Conservation (phyloP, 2,797 vertebrate genomes). For the Lemur catta region DNA sequence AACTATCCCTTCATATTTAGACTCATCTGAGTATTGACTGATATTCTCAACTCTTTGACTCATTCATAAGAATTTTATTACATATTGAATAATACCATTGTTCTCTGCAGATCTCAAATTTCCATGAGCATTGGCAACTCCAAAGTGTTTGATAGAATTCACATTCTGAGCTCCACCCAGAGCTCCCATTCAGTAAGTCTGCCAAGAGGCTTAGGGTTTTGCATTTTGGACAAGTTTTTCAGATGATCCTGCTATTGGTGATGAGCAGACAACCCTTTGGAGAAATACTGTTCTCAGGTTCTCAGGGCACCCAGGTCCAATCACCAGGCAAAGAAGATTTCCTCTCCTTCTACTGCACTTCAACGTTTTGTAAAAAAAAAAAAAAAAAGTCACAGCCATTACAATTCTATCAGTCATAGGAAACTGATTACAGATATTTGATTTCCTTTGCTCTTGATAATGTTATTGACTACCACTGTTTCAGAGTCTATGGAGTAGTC, state of each 20-base stretch:
- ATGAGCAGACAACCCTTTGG: background rate
- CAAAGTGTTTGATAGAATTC: background rate
- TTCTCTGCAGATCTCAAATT: slow-evolving; percentile 8
- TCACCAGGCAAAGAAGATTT: background rate
- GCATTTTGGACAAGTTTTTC: background rate
- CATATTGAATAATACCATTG: background rate
- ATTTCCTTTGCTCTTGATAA: background rate
- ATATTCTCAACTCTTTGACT: background rate
- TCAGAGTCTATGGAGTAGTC: background rate
- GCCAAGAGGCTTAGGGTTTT: background rate
- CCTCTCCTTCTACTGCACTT: background rate
- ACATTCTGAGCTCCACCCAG: background rate
- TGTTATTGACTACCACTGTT: background rate
- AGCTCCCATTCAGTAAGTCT: background rate
- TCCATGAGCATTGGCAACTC: background rate
- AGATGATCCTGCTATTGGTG: background rate
- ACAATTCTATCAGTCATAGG: background rate
- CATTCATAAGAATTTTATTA: slow-evolving; percentile 13
- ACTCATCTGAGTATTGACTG: background rate
- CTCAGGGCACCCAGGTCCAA: background rate
- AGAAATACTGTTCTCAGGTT: background rate
- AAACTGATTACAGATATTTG: background rate
- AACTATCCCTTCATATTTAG: background rate
- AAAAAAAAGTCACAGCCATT: background rate
- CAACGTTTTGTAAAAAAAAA: background rate